Percentiles rank a stretch among this genome's conserved stretches.
Evolutionary conservation across 23 tunicate species (phyloP).

Genomic region (Corella eumyota): DNA sequence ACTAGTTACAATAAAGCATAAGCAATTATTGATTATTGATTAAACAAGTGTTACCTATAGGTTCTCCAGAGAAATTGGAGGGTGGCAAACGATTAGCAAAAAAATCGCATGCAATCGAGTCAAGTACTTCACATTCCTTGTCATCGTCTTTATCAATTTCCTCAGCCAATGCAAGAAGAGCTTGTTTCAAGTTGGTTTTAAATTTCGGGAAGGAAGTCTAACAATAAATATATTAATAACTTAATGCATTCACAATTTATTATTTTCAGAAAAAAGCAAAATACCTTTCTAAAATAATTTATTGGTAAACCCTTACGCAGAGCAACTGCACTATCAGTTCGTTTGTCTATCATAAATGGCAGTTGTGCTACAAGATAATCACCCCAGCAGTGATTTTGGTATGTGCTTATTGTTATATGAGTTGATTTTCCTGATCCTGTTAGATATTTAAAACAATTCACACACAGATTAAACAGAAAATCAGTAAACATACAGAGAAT

Average conservation of each 20-base stretch:
- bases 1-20: background rate
- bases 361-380: conserved; percentile 17
- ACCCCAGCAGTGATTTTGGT: conserved; percentile 26
- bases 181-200: conserved; percentile 4
- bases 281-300: conserved; percentile 13
- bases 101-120: conserved; percentile 23
- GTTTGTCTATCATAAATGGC: conserved; percentile 4
- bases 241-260: background rate
- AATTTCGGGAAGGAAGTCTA: conserved; percentile 1
- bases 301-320: conserved; percentile 28
- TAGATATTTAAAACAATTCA: background rate
- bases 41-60: conserved; percentile 17
- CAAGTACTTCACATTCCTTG: conserved; percentile 6
- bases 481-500: background rate
- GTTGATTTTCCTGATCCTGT: conserved; percentile 46
- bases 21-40: background rate
- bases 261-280: too few species aligned
- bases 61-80: conserved; percentile 3
- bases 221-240: too few species aligned
- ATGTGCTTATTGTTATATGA: conserved; percentile 60
- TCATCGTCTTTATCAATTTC: background rate
- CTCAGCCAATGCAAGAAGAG: conserved; percentile 5
- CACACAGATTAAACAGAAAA: background rate
- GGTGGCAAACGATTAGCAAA: conserved; percentile 63
- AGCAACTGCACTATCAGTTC: conserved; percentile 3